Conservation (phyloP, 2,888 invertebrate genomes). For the Ethmia dodecea region DNA sequence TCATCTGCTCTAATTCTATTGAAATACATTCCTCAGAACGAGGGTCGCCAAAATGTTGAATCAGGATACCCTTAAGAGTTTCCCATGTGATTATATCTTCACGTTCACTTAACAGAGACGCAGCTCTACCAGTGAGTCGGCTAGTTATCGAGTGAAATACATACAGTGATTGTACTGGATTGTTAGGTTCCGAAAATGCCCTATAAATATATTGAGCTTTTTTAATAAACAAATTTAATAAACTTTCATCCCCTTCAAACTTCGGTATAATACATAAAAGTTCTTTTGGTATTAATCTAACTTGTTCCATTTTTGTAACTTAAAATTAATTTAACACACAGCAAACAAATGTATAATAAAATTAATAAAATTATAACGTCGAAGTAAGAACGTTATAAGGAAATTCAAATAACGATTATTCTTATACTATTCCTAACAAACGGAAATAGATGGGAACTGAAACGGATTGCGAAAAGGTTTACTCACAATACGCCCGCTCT, state of each 20-base stretch:
- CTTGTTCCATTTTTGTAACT: background rate
- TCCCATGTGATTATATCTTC: conserved; percentile 10
- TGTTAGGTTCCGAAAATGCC: background rate
- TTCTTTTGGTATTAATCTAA: conserved; percentile 4
- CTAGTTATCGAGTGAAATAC: conserved; percentile 10
- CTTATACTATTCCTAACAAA: no score
- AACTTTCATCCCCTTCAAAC: conserved; percentile 8
- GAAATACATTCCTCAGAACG: conserved; percentile 1
- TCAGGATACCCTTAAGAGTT: background rate
- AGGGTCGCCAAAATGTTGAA: conserved; percentile 1
- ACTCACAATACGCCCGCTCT: no score
- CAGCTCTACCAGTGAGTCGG: conserved; percentile 11
- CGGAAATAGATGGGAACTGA: no score
- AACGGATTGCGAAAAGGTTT: no score
- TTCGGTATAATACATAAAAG: conserved; percentile 7
- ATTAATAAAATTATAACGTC: background rate
- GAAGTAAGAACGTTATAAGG: background rate
- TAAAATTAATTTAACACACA: background rate
- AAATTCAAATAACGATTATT: no score
- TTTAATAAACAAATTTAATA: conserved; percentile 8
- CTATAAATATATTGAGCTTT: conserved; percentile 11
- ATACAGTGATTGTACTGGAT: conserved; percentile 9
- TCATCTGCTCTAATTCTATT: conserved; percentile 12
- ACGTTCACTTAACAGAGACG: conserved; percentile 10
- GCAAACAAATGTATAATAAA: background rate